Evolutionary conservation across 2,797 vertebrate species (phyloP).

Genomic region (Chaenodraco wilsoni): DNA sequence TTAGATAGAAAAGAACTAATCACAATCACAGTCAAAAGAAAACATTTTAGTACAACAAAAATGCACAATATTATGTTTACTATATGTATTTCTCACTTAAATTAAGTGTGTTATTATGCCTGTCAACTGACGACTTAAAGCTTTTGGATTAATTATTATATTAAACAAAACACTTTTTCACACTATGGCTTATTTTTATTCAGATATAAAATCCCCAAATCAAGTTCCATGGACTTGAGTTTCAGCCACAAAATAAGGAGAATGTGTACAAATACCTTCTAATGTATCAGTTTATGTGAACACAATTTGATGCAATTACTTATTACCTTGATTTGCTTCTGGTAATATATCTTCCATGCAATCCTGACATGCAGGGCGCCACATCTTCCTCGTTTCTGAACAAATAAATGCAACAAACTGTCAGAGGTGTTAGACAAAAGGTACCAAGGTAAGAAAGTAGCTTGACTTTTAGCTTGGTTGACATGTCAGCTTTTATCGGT

Average conservation of each 20-base stretch:
- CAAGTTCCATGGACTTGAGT: background rate
- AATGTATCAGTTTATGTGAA: background rate
- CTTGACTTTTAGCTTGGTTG: background rate
- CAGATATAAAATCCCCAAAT: background rate
- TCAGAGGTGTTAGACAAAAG: background rate
- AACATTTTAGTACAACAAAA: background rate
- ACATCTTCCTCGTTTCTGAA: slow-evolving; percentile 64
- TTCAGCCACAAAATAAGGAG: background rate
- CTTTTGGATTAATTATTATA: background rate
- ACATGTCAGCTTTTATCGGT: background rate
- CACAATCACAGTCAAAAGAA: background rate
- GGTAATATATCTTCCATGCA: slow-evolving; percentile 70
- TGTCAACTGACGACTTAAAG: background rate
- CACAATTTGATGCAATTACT: background rate
- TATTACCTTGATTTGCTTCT: slow-evolving; percentile 64
- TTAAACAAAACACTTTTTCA: background rate
- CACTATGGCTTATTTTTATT: background rate
- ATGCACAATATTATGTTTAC: background rate
- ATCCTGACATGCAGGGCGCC: slow-evolving; percentile 68
- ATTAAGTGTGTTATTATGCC: background rate
- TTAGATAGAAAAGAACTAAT: background rate
- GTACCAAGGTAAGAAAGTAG: background rate
- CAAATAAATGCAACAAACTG: background rate
- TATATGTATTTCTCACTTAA: background rate
- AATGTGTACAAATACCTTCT: background rate